Conservation (phyloP, 2,113 vertebrate genomes). For the Megalops atlanticus region DNA sequence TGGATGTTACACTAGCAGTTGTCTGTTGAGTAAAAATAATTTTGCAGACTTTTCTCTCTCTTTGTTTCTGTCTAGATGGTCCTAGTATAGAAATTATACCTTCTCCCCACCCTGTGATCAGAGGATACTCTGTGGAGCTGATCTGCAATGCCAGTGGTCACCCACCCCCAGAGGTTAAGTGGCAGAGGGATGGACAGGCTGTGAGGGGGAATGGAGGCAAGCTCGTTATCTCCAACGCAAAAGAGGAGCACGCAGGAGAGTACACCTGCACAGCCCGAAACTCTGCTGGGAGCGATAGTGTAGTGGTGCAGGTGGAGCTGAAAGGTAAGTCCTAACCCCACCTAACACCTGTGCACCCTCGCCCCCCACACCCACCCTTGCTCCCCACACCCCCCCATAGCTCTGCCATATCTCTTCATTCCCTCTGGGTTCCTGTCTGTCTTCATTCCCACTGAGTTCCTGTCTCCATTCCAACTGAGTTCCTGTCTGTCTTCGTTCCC, state of each 20-base stretch:
- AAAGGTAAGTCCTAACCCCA: conserved; percentile 64
- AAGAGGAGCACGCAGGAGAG: background rate
- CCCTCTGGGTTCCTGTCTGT: background rate
- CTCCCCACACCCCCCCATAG: too few relatives aligned
- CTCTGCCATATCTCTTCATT: background rate
- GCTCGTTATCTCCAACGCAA: conserved; percentile 43
- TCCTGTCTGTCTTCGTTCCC: too few relatives aligned
- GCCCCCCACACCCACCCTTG: too few relatives aligned
- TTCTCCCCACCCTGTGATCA: conserved; percentile 53
- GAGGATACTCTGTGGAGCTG: conserved; percentile 54
- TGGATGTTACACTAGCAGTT: too few relatives aligned
- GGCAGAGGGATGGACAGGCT: conserved; percentile 33
- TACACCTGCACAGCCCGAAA: conserved; percentile 65
- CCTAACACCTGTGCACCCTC: too few relatives aligned
- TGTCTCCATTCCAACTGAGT: too few relatives aligned
- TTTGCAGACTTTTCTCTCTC: background rate
- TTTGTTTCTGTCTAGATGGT: conserved; percentile 47
- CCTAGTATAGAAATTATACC: conserved; percentile 55
- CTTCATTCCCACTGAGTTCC: too few relatives aligned
- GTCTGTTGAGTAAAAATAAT: too few relatives aligned
- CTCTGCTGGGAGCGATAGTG: background rate
- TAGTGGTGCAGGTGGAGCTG: conserved; percentile 55
- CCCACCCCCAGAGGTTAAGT: conserved; percentile 57
- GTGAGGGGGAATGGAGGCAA: background rate
- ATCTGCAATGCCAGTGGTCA: conserved; percentile 64